phyloP scores from a whole-genome alignment of 1,140 invertebrate species.

The Tribolium madens region DNA sequence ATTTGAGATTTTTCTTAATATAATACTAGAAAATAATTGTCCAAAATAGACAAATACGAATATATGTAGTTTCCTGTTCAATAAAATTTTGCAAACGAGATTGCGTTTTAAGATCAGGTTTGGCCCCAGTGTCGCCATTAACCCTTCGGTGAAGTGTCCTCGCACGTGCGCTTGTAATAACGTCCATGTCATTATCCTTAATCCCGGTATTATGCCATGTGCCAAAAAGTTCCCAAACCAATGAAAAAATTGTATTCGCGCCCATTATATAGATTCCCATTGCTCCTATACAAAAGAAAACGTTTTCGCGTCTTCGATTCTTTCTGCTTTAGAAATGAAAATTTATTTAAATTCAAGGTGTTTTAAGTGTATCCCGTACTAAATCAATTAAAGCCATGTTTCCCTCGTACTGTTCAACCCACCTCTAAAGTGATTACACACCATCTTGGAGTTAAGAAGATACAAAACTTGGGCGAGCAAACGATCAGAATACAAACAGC shows the following conservation, averaged over 20 bases:
- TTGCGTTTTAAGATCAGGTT: background rate
- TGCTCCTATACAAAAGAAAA: constrained; percentile 1
- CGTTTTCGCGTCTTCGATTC: background rate
- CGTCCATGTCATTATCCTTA: background rate
- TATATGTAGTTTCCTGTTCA: no score
- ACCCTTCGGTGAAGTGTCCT: background rate
- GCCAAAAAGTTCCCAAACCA: background rate
- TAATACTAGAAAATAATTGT: no score
- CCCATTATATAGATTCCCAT: background rate
- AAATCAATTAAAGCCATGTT: constrained; percentile 42
- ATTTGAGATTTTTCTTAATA: no score
- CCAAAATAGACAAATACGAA: no score
- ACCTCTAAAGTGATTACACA: constrained; percentile 59
- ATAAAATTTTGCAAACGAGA: no score
- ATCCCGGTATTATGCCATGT: background rate
- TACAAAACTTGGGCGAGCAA: constrained; percentile 57
- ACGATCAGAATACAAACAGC: constrained; percentile 59
- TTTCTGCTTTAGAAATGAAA: constrained; percentile 1
- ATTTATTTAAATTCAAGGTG: constrained; percentile 34
- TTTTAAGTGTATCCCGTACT: constrained; percentile 16
- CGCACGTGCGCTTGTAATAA: background rate
- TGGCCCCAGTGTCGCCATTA: background rate
- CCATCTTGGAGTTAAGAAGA: constrained; percentile 60
- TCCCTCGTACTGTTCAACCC: constrained; percentile 47
- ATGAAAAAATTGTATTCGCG: background rate